Evolutionary conservation across 2,888 invertebrate species (phyloP), one percentile per base, ranked within the genome.

Genomic region (Dastarcus helophoroides): DNA sequence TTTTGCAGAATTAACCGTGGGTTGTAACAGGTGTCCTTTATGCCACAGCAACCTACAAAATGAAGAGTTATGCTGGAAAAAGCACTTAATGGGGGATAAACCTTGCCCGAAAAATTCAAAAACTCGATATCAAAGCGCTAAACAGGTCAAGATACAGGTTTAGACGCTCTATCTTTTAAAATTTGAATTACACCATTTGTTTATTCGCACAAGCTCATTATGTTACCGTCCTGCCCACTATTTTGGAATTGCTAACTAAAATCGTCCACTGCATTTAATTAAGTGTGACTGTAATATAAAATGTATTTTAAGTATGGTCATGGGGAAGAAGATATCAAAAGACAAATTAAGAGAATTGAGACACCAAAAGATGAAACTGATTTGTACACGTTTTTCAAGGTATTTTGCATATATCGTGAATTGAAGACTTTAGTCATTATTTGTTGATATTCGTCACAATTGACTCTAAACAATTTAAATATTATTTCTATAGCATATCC

Each of bases 21-120:
- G 80, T 17, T 77, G 76, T 38, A 82, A 79, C 56, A 79, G 82
- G 45, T 93, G 93, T 54, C 89, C 90, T 0, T 69, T 91, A 37
- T 93, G 93, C 54, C 79, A 82, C 47, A 71, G 70, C 38, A 81
- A 85, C 55, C 73, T 91, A 2, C 65, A 76, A 40, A 68, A 75
- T 4, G 72, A 78, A 9, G 82, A 88, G 50, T 72, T 81, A 29
- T 82, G 81, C 10, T 91, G 90, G 90, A 76, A 79, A 53, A 67
- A 76, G 27, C 85, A 86, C 53, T 68, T 86, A 15, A 77, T 78
- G 73, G 68, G 68, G 2, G 72, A 75, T 40, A 62, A 63, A 29
- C 49, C 56, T 3, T 62, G 62, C 40, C 26, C 37, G 17, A 60
- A 56, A 40, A 59, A 60, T 40, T 43, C 49, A n/a, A 48, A 62